phyloP scores from a whole-genome alignment of 2,113 vertebrate genomes.

The Heliornis fulica region DNA sequence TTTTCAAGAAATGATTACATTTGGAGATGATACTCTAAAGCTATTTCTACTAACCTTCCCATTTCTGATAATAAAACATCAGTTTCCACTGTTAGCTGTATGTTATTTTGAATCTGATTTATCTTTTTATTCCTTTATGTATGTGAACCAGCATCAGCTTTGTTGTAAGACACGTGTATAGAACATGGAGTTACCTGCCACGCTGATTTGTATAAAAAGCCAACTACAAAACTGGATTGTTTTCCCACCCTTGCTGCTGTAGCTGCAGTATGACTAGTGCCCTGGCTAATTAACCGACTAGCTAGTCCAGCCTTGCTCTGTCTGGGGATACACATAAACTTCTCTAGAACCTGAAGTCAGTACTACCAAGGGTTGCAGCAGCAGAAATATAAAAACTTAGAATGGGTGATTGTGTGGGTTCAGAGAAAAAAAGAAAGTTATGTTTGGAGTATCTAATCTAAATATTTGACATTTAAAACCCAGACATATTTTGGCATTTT shows the following conservation, averaged over 20 bases:
- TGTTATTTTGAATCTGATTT: background rate
- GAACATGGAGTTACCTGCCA: background rate
- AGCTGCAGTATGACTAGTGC: background rate
- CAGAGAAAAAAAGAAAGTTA: background rate
- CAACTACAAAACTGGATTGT: background rate
- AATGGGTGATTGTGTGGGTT: background rate
- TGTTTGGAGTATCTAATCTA: background rate
- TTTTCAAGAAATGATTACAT: background rate
- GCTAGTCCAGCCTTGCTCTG: background rate
- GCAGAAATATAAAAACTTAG: background rate
- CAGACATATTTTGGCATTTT: conserved; percentile 12
- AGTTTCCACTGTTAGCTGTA: background rate
- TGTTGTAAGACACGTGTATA: background rate
- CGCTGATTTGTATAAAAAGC: background rate
- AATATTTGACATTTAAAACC: conserved; percentile 7
- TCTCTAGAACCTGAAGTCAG: background rate
- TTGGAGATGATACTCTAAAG: background rate
- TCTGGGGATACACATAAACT: background rate
- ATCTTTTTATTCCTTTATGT: background rate
- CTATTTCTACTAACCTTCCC: background rate
- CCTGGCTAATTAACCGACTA: background rate
- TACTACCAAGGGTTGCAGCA: background rate
- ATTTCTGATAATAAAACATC: background rate
- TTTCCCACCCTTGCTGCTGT: background rate
- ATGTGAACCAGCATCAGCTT: background rate